These are phyloP conservation scores for Caradrina clavipalpis DNA, from an alignment of 2,888 invertebrate genomes.

Conservation along the genomic window DNA sequence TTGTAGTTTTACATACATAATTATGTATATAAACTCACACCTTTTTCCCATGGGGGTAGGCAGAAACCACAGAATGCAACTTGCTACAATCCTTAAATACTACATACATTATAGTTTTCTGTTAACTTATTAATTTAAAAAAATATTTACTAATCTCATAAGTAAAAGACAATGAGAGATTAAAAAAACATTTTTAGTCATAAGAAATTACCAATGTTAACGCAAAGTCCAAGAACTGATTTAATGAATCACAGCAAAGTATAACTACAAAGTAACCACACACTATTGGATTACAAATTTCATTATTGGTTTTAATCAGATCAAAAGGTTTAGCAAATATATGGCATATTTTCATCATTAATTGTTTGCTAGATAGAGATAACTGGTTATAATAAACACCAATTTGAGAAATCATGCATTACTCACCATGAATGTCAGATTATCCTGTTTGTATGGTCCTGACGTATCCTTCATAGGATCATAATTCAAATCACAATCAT, in stretches of 20 bases:
- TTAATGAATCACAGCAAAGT: constrained; percentile 27
- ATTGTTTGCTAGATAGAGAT: not conserved
- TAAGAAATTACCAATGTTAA: constrained; percentile 9
- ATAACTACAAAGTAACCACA: not conserved
- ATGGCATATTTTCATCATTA: not conserved
- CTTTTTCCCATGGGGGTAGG: no score
- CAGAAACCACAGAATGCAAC: no score
- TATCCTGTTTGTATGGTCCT: constrained; percentile 70
- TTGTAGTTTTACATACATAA: no score
- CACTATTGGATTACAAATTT: not conserved
- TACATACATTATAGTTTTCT: no score
- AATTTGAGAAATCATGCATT: constrained; percentile 27
- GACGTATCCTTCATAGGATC: constrained; percentile 76
- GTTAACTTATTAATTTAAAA: no score
- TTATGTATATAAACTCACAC: no score
- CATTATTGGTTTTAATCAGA: not conserved
- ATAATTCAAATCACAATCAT: constrained; percentile 71
- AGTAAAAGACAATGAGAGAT: no score
- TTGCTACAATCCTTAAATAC: no score
- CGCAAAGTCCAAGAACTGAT: constrained; percentile 15
- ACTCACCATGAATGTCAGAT: constrained; percentile 85
- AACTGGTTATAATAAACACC: not conserved
- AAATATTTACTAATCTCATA: no score
- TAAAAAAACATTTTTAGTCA: not conserved
- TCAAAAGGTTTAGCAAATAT: not conserved